Evolutionary conservation across 2,888 invertebrate genomes (phyloP).

Genomic region (Agrochola circellaris): DNA sequence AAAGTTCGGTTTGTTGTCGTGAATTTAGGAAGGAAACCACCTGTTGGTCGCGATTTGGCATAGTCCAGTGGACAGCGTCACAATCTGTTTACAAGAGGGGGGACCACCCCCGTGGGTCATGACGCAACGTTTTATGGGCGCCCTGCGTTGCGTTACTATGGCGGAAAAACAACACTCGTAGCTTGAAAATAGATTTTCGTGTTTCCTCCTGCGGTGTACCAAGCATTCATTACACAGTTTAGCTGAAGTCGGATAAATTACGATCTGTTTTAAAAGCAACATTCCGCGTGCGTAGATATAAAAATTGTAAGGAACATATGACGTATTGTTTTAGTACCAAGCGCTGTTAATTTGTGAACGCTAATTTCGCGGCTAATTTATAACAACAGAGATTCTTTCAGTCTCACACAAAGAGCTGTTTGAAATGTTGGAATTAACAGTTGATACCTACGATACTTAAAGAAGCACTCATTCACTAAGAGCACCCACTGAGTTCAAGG

Average conservation of each 20-base stretch:
- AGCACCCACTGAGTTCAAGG: slow-evolving; percentile 56
- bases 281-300: slow-evolving; percentile 56
- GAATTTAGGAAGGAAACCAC: slow-evolving; percentile 78
- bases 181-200: slow-evolving; percentile 88
- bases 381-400: slow-evolving; percentile 68
- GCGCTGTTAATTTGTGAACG: slow-evolving; percentile 59
- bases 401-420: slow-evolving; percentile 69
- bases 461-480: slow-evolving; percentile 47
- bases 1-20: slow-evolving; percentile 52
- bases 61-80: slow-evolving; percentile 85
- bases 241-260: slow-evolving; percentile 68
- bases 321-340: slow-evolving; percentile 58
- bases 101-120: slow-evolving; percentile 81
- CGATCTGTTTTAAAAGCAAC: slow-evolving; percentile 68
- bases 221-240: slow-evolving; percentile 77
- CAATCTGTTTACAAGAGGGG: slow-evolving; percentile 89
- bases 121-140: slow-evolving; percentile 88
- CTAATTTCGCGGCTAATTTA: slow-evolving; percentile 73
- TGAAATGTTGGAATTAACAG: slow-evolving; percentile 50
- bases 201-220: slow-evolving; percentile 79
- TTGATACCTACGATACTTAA: slow-evolving; percentile 34
- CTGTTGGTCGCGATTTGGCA: slow-evolving; percentile 87
- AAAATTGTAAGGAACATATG: slow-evolving; percentile 56
- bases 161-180: slow-evolving; percentile 87
- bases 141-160: slow-evolving; percentile 85